Evolutionary conservation across 1,140 invertebrate genomes (phyloP), one percentile per base, ranked within the genome.

Genomic region (Orchestia grillus): DNA sequence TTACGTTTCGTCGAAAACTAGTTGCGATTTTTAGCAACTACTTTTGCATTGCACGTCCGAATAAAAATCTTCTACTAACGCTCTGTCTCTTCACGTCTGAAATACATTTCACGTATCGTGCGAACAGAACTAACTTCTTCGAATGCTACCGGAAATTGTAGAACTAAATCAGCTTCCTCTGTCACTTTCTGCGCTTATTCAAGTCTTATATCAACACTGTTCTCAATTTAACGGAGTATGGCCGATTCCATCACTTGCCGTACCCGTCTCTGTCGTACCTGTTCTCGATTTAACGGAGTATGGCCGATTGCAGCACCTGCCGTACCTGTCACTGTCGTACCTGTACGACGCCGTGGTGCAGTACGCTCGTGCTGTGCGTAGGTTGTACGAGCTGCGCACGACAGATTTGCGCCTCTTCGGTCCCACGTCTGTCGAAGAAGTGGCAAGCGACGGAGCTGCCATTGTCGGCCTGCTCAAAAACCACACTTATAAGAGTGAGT

Each of bases 301-400:
- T 90, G 43, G 41, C 88, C 42, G 88, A 90, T 90, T 45, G 57
- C 96, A 96, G 96, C 96, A 96, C 87, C 87, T 96, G 47, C 96
- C 96, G 45, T 96, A 91, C 87, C 88, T 96, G 62, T 91, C 96
- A 0, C 87, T 91, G 44, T 96, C 96, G 44, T 90, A 96, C 87
- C 88, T 96, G 43, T 96, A 96, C 96, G 96, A 96, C 44, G 62
- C 96, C 42, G 96, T 96, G 42, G 90, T 96, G 44, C 96, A 91
- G 57, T 96, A 96, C 87, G 96, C 96, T 0, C 41, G 44, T 0
- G 87, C 87, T 40, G 96, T 96, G 42, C 77, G 87, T 23, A 43
- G 90, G 44, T 41, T 96, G 62, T 96, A 96, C 95, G 47, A 96
- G 28, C n/a, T 44, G 23, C 43, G 92, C 36, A 47, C 0, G 87